phyloP scores from a whole-genome alignment of 2,797 vertebrate genomes.

The Ctenochaetus hawaiiensis region DNA sequence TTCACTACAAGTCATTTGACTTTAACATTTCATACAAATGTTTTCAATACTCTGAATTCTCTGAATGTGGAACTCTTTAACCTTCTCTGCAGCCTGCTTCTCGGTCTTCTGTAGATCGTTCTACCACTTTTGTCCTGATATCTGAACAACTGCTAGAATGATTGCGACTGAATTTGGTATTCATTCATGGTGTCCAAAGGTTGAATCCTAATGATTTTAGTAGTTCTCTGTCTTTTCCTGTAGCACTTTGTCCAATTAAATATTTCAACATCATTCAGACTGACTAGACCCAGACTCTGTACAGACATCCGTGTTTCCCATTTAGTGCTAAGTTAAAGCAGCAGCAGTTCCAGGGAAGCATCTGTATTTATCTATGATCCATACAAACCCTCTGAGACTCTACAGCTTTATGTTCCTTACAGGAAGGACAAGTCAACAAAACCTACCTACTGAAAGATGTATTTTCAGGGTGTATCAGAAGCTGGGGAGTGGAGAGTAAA shows the following conservation, averaged over 20 bases:
- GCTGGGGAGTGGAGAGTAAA: neutral
- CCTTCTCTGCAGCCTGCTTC: too few species aligned
- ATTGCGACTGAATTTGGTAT: neutral
- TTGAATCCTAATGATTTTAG: neutral
- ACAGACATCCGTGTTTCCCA: too few species aligned
- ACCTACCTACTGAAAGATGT: neutral
- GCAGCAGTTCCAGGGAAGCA: neutral
- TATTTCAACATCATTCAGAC: neutral
- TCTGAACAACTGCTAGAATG: neutral
- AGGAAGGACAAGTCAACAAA: neutral
- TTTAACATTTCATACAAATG: too few species aligned
- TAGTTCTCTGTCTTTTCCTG: neutral
- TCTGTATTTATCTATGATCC: constrained; percentile 23
- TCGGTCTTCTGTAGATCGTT: too few species aligned
- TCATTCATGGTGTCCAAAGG: neutral
- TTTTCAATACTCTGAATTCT: too few species aligned
- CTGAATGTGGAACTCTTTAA: too few species aligned
- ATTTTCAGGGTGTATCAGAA: neutral
- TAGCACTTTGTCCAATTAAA: neutral
- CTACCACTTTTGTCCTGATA: neutral
- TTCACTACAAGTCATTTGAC: too few species aligned
- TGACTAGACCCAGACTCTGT: too few species aligned
- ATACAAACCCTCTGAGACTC: constrained; percentile 3
- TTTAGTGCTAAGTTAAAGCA: too few species aligned
- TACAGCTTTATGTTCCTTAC: constrained; percentile 12